Conservation (phyloP, 2,888 invertebrate genomes). For the Periphyllus acericola region DNA sequence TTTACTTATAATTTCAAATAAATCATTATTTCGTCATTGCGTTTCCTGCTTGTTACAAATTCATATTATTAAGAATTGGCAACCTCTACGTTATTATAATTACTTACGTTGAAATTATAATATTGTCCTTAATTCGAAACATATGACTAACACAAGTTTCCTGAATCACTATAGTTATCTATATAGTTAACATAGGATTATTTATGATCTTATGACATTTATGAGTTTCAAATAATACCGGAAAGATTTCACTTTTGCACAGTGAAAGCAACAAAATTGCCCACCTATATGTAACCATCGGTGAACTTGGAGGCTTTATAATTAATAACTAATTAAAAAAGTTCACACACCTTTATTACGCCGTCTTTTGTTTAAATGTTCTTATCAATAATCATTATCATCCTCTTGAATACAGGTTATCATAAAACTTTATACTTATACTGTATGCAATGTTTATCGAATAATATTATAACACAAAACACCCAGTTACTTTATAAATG, state of each 20-base stretch:
- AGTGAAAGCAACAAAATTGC: constrained; percentile 35
- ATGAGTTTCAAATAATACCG: constrained; percentile 19
- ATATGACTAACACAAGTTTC: background rate
- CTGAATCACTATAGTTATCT: background rate
- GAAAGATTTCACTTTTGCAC: constrained; percentile 52
- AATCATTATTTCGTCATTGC: constrained; percentile 40
- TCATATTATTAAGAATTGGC: background rate
- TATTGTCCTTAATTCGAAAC: background rate
- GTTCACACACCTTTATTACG: background rate
- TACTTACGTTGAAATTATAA: background rate
- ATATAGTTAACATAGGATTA: background rate
- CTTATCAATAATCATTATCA: background rate
- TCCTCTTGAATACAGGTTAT: constrained; percentile 26
- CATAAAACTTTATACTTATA: background rate
- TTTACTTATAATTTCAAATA: background rate
- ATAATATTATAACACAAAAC: background rate
- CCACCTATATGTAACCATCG: constrained; percentile 12
- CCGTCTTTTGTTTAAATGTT: background rate
- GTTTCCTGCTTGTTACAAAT: constrained; percentile 14
- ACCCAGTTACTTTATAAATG: background rate
- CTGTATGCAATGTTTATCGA: background rate
- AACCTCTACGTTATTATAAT: constrained; percentile 17
- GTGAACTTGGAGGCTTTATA: background rate
- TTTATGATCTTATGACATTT: background rate
- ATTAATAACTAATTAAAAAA: constrained; percentile 27